Conservation (phyloP, 2,113 vertebrate species). For the Cromileptes altivelis region DNA sequence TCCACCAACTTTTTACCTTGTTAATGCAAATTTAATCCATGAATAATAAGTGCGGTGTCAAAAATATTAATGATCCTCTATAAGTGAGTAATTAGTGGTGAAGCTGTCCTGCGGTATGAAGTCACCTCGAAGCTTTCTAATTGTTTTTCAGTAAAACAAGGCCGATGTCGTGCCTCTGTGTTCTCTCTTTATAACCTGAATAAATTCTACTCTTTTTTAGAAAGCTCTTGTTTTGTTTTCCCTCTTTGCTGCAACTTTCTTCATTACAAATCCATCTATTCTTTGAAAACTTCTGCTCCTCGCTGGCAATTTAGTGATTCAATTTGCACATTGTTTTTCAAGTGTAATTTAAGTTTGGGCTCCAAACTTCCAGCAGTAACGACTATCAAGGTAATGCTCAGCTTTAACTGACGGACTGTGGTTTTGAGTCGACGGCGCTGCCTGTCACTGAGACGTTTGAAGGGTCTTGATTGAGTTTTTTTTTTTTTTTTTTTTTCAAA, state of each 20-base stretch:
- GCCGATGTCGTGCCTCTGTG: not conserved
- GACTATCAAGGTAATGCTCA: not conserved
- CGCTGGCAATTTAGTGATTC: not conserved
- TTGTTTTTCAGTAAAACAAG: slow-evolving; percentile 32
- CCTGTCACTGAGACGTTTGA: slow-evolving; percentile 14
- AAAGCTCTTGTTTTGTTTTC: not conserved
- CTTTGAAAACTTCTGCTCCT: not conserved
- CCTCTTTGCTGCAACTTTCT: not conserved
- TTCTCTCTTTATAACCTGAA: not conserved
- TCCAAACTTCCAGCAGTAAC: not conserved
- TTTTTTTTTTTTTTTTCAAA: not conserved
- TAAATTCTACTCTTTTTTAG: not conserved
- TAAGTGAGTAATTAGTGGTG: slow-evolving; percentile 51
- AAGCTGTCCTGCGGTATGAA: slow-evolving; percentile 42
- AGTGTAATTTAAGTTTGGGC: not conserved
- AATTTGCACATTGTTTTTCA: not conserved
- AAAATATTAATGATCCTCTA: slow-evolving; percentile 47
- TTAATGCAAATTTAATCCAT: slow-evolving; percentile 58
- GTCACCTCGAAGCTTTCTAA: slow-evolving; percentile 39
- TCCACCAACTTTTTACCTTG: slow-evolving; percentile 28
- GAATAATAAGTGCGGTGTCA: slow-evolving; percentile 56
- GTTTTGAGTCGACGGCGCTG: slow-evolving; percentile 1
- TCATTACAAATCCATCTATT: not conserved
- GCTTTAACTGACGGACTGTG: not conserved
- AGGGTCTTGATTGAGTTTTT: slow-evolving; percentile 1